Evolutionary conservation across 37 sponge, comb jelly and placozoan genomes (phyloP).

Genomic region (Cliona cf. orientalis): DNA sequence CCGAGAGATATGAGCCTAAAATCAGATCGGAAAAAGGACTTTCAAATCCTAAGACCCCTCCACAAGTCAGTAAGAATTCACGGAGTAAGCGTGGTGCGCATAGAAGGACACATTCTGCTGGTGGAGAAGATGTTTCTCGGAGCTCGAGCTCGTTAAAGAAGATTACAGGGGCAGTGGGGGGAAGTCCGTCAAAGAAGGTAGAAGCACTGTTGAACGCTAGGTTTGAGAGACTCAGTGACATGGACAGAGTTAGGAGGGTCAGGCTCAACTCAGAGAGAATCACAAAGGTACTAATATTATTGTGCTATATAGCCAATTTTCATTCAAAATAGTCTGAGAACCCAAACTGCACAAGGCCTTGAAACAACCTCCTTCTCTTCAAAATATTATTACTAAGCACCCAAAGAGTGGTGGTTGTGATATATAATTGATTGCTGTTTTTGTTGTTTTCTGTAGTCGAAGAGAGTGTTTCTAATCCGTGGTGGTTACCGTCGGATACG

Average conservation of each 20-base stretch:
- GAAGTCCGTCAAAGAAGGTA: not conserved
- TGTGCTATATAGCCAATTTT: too few relatives aligned
- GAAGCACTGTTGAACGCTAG: not conserved
- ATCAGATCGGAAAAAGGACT: too few relatives aligned
- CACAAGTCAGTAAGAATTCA: too few relatives aligned
- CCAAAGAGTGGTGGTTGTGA: not conserved
- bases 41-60: too few relatives aligned
- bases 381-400: not conserved
- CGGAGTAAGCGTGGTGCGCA: too few relatives aligned
- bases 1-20: too few relatives aligned
- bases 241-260: conserved; percentile 36
- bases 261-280: conserved; percentile 33
- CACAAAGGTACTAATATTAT: conserved; percentile 46
- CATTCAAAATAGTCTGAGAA: too few relatives aligned
- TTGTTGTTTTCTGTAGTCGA: conserved; percentile 31
- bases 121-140: too few relatives aligned
- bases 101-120: not conserved
- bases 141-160: too few relatives aligned
- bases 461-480: conserved; percentile 78
- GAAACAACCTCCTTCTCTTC: not conserved
- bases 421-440: not conserved
- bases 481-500: conserved; percentile 85
- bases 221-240: conserved; percentile 12
- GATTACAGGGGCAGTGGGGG: not conserved
- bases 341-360: not conserved